Percentiles rank a stretch among this genome's conserved stretches.
Conservation (phyloP, 2,113 vertebrate genomes). For the Neogale vison region DNA sequence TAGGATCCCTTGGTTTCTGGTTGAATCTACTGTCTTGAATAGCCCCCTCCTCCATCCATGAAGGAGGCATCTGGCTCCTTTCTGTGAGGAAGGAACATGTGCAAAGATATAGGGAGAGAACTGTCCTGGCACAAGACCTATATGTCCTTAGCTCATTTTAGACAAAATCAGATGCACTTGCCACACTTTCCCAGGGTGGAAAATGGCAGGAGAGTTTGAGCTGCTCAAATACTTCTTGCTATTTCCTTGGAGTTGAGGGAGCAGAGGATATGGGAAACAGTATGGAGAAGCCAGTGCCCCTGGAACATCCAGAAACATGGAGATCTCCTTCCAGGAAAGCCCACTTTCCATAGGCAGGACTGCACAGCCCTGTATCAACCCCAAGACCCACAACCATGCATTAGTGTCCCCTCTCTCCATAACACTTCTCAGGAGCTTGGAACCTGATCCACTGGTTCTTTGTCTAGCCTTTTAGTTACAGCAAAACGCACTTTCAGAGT, state of each 20-base stretch:
- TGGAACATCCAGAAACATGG: background rate
- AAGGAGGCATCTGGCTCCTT: background rate
- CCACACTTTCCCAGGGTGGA: background rate
- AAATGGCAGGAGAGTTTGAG: background rate
- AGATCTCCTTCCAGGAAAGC: background rate
- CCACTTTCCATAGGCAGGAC: too few species aligned
- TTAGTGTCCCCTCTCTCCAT: background rate
- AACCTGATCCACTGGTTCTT: background rate
- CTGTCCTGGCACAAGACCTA: background rate
- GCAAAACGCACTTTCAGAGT: background rate
- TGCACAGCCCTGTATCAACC: background rate
- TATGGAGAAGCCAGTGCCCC: background rate
- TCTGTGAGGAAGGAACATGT: background rate
- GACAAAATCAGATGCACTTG: background rate
- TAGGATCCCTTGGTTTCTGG: background rate
- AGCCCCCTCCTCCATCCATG: background rate
- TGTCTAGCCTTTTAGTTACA: background rate
- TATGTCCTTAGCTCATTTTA: background rate
- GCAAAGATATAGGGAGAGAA: background rate
- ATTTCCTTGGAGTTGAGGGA: background rate
- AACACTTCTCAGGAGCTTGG: background rate
- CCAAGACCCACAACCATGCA: background rate
- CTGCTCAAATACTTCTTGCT: background rate
- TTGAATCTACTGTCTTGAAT: background rate
- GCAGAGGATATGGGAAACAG: background rate